A percentile compares a stretch with the other conserved stretches of the same genome.
Evolutionary conservation across 2,797 vertebrate genomes (phyloP).

Genomic region (Mormyrus hasselquistii): DNA sequence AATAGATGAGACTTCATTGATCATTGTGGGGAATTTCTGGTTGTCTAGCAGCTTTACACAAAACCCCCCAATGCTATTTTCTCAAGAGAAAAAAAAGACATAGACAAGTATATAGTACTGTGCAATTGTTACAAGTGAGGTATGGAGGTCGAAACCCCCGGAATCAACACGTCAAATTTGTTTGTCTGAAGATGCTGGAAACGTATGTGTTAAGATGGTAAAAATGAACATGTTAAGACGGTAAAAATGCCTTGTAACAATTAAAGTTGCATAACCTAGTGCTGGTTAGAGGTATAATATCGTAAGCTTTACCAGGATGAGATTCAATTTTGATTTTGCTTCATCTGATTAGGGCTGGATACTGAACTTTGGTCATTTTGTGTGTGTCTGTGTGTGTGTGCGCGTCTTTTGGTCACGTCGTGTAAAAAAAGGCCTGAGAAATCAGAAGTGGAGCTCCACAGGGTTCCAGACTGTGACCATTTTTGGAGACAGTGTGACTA

Average conservation of each 20-base stretch:
- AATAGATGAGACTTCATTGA: background rate
- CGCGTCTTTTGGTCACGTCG: too few relatives aligned
- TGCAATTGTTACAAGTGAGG: background rate
- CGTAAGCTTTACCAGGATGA: background rate
- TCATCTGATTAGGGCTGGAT: too few relatives aligned
- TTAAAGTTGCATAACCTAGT: background rate
- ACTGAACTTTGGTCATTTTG: too few relatives aligned
- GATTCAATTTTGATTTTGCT: background rate
- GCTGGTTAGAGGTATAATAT: background rate
- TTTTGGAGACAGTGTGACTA: too few relatives aligned
- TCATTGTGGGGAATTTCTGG: background rate
- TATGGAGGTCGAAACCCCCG: background rate
- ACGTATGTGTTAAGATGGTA: too few relatives aligned
- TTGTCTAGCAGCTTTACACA: background rate
- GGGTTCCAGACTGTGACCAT: too few relatives aligned
- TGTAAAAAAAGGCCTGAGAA: too few relatives aligned
- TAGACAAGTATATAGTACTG: background rate
- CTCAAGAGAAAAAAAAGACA: background rate
- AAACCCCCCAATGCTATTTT: background rate
- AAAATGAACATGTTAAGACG: too few relatives aligned
- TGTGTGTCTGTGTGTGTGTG: too few relatives aligned
- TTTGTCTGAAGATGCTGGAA: too few relatives aligned
- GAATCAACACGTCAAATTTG: background rate
- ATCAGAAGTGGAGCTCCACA: too few relatives aligned
- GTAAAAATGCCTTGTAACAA: background rate